Evolutionary conservation across 1,140 invertebrate genomes (phyloP), one percentile per base, ranked within the genome.

Genomic region (Wiebesia pumilae): DNA sequence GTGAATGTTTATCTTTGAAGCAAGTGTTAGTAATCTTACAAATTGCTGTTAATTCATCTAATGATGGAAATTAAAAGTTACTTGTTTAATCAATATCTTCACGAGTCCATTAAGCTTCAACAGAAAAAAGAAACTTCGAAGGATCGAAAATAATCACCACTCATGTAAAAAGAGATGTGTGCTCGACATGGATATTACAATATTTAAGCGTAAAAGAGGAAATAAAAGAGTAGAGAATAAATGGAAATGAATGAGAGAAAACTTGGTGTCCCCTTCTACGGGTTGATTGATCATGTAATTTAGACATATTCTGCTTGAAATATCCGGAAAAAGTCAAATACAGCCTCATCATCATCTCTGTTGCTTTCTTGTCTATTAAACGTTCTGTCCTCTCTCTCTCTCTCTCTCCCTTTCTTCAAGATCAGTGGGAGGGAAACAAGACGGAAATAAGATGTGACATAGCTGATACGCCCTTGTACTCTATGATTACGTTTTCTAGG

Each of bases 371-470:
- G 30, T 79, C 51, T 58, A 40, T 38, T 3, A 58, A 35, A 30
- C 35, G 14, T 19, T 67, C 33, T 10, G 0, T 16, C 30, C 54
- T 88, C 83, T 62, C 82, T 58, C 69, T 85, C 65, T 58, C 84
- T 58, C 35, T 71, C 86, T 58, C 75, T 67, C 27, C 67, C 65
- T 27, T 62, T 79, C 27, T 67, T 40, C 69, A 30, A 62, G 75
- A 47, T 62, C 87, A 40, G 81, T 81, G 87, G 83, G 58, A 87
- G 88, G 88, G 89, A 90, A 88, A 90, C 90, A 87, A 91, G 89
- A 92, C 90, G 90, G 91, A 93, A 93, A 93, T 93, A 93, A 93
- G 92, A 93, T 94, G 92, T 91, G 90, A 90, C 90, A 90, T 91
- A 90, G 90, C 91, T 91, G 92, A 94, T 94, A 93, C 91, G 92